These are phyloP conservation scores for Rhingia campestris DNA, from an alignment of 2,888 invertebrate genomes.

Conservation along the genomic window DNA sequence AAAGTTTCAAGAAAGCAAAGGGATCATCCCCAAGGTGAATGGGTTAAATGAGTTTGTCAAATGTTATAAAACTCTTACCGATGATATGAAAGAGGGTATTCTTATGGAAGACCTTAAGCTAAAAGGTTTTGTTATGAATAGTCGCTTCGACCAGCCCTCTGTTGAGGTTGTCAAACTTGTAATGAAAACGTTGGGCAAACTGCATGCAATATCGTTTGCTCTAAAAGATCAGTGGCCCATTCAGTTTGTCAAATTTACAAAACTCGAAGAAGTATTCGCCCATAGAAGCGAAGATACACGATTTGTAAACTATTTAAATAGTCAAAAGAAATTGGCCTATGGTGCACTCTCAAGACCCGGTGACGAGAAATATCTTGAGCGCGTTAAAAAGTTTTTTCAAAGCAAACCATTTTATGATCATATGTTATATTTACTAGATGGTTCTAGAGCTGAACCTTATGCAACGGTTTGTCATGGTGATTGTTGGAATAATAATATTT, in stretches of 20 bases:
- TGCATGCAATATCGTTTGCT: slow-evolving; percentile 83
- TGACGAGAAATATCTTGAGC: slow-evolving; percentile 67
- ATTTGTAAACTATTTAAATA: slow-evolving; percentile 76
- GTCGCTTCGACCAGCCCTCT: slow-evolving; percentile 81
- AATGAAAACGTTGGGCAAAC: slow-evolving; percentile 82
- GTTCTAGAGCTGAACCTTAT: slow-evolving; percentile 78
- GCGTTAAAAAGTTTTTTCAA: slow-evolving; percentile 74
- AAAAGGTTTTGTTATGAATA: slow-evolving; percentile 82
- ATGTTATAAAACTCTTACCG: slow-evolving; percentile 75
- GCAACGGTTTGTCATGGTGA: slow-evolving; percentile 81
- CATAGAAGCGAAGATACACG: neutral
- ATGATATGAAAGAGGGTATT: slow-evolving; percentile 82
- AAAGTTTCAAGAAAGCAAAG: slow-evolving; percentile 77
- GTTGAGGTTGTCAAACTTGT: slow-evolving; percentile 80
- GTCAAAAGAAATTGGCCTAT: slow-evolving; percentile 75
- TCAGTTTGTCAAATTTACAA: slow-evolving; percentile 74
- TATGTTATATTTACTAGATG: slow-evolving; percentile 75
- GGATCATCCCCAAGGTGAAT: slow-evolving; percentile 65
- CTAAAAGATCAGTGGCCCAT: slow-evolving; percentile 78
- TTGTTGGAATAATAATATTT: slow-evolving; percentile 81
- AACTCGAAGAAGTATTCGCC: slow-evolving; percentile 77
- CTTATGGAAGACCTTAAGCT: slow-evolving; percentile 83
- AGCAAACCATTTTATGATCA: slow-evolving; percentile 75
- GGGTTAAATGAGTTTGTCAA: slow-evolving; percentile 77
- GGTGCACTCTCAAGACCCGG: neutral